Evolutionary conservation across 35 echinoderm and acorn worm species (phyloP).

Genomic region (Apostichopus parvimensis): DNA sequence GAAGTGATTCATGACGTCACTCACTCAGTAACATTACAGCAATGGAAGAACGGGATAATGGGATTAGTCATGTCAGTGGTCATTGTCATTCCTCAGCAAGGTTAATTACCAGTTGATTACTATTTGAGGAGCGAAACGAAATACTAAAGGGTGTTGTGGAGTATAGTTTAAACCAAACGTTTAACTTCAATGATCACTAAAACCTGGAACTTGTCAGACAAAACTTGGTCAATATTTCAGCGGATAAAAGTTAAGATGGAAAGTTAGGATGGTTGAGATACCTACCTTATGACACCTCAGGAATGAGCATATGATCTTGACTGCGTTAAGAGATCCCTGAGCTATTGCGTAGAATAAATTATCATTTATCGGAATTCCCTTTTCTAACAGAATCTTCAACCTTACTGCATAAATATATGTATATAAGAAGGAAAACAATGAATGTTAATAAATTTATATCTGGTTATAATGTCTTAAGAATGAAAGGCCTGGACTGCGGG

Average conservation of each 20-base stretch:
- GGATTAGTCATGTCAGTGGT: too few relatives aligned
- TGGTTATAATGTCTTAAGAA: neutral
- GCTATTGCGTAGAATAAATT: conserved; percentile 42
- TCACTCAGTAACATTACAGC: neutral
- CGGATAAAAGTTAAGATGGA: too few relatives aligned
- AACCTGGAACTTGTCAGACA: too few relatives aligned
- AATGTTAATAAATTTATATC: neutral
- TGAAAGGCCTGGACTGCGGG: neutral
- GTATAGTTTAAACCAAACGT: neutral
- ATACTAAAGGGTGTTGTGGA: neutral
- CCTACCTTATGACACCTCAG: conserved; percentile 7
- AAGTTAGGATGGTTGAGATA: too few relatives aligned
- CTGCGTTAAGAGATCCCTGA: conserved; percentile 28
- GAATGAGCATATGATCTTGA: conserved; percentile 19
- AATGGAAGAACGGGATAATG: too few relatives aligned
- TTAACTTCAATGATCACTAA: neutral
- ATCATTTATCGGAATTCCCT: conserved; percentile 12
- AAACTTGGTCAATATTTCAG: too few relatives aligned
- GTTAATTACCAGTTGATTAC: too few relatives aligned
- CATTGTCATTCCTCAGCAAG: too few relatives aligned
- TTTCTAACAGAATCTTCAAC: neutral
- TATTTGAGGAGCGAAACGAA: too few relatives aligned
- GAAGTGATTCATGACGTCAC: neutral
- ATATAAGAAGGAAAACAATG: neutral
- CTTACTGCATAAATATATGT: neutral